Evolutionary conservation across 1,140 invertebrate species (phyloP), one percentile per base, ranked within the genome.

Genomic region (Drosophila malerkotliana): DNA sequence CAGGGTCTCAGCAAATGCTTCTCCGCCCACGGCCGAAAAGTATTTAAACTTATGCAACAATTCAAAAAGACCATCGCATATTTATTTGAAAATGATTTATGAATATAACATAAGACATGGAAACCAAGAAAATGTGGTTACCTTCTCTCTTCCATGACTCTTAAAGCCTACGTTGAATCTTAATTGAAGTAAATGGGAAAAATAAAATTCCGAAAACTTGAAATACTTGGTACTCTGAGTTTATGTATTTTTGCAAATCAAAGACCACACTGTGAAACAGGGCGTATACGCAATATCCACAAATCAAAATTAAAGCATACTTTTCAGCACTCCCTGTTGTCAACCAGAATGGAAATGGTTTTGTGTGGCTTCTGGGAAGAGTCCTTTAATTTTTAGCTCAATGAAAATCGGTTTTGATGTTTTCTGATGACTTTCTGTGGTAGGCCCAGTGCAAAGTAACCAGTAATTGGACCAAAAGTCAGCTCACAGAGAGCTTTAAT

Each of bases 21-120:
- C 14, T 49, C n/a, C 30, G 39, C 45, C 48, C 30, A 32, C 28
- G 47, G 28, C 72, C 55, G 39, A 76, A 76, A 76, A 55, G 73
- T 76, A 76, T 76, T 76, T 76, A 76, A 76, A 76, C 72, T 76
- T 76, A 68, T 76, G 73, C 73, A 76, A 76, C 56, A 76, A 75
- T 49, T 75, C 51, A 67, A 66, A 54, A 60, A 67, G 56, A 28
- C 73, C 73, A 76, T 68, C 41, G 44, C 45, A 76, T 76, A 76
- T 76, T 76, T 76, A 61, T 76, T 62, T 32, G 32, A 77, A 60
- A 77, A 77, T 77, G 73, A 77, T 77, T 77, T 77, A 77, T 77
- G 73, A 63, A 77, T 77, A 57, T 71, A 77, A 61, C 55, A 73
- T 57, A 69, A 69, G 66, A 57, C 51, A 30, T 57, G 51, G 44